phyloP scores from a whole-genome alignment of 2,888 invertebrate species.

The Mesoligia furuncula region DNA sequence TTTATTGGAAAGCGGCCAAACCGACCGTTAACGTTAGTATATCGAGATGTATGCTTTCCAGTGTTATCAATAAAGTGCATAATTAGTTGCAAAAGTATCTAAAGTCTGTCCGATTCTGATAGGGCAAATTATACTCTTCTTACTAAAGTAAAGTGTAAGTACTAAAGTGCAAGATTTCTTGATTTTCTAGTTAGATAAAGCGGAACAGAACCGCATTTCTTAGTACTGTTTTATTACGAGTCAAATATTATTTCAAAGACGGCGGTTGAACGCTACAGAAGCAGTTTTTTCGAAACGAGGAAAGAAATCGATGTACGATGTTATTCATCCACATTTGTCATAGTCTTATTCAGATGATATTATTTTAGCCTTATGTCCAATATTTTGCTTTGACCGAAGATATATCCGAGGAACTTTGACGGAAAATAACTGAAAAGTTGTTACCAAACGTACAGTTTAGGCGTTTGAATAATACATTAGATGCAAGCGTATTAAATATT shows the following conservation, averaged over 20 bases:
- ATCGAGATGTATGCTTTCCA: conserved; percentile 25
- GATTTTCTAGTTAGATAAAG: neutral
- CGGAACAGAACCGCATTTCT: conserved; percentile 2
- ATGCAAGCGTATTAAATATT: conserved; percentile 9
- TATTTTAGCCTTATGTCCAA: neutral
- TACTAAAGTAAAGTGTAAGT: neutral
- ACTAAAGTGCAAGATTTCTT: conserved; percentile 12
- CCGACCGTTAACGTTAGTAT: conserved; percentile 9
- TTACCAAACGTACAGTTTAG: neutral
- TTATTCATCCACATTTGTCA: neutral
- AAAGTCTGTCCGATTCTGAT: neutral
- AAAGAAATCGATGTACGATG: neutral
- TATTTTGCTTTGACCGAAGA: neutral
- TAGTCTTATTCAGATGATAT: conserved; percentile 7
- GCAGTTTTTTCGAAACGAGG: neutral
- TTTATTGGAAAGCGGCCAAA: conserved; percentile 57
- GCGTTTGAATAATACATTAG: neutral
- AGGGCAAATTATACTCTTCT: conserved; percentile 16
- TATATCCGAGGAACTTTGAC: neutral
- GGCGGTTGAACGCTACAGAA: neutral
- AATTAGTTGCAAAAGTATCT: conserved; percentile 32
- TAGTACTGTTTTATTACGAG: conserved; percentile 19
- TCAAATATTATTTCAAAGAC: conserved; percentile 15
- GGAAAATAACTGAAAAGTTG: neutral
- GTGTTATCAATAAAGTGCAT: conserved; percentile 46